phyloP scores from a whole-genome alignment of 2,797 vertebrate genomes.

The Centroberyx gerrardi region DNA sequence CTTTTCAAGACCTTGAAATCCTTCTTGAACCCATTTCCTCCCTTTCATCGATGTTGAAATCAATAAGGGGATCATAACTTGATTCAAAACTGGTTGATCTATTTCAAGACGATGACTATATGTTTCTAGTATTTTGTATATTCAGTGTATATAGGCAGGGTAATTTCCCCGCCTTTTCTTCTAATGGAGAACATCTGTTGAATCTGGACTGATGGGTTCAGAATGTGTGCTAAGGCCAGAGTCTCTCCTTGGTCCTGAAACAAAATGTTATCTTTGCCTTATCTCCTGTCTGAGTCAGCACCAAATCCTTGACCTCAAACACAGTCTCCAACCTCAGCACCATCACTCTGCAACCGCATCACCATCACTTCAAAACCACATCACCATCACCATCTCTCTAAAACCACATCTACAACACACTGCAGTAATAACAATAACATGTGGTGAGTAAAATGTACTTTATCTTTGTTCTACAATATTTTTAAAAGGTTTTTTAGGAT shows the following conservation, averaged over 20 bases:
- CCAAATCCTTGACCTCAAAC: background rate
- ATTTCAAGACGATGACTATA: no score
- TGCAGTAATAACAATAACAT: no score
- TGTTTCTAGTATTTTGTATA: no score
- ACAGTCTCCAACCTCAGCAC: constrained; percentile 23
- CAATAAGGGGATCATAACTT: no score
- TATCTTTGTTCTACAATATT: background rate
- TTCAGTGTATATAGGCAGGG: no score
- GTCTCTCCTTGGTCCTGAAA: background rate
- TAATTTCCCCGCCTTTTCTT: no score
- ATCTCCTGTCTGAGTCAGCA: background rate
- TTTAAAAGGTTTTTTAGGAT: background rate
- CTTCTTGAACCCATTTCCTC: no score
- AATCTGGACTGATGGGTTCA: background rate
- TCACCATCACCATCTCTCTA: constrained; percentile 13
- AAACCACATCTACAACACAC: constrained; percentile 37
- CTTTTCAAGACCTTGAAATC: no score
- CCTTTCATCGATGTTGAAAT: no score
- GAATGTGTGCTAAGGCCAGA: background rate
- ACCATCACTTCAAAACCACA: background rate
- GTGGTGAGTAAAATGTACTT: background rate
- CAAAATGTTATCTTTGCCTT: background rate
- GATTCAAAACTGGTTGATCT: no score
- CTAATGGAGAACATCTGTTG: no score
- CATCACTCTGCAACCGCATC: constrained; percentile 39